Base-by-base conservation (phyloP, 2,888 invertebrate genomes). In the Macaria notata region DNA sequence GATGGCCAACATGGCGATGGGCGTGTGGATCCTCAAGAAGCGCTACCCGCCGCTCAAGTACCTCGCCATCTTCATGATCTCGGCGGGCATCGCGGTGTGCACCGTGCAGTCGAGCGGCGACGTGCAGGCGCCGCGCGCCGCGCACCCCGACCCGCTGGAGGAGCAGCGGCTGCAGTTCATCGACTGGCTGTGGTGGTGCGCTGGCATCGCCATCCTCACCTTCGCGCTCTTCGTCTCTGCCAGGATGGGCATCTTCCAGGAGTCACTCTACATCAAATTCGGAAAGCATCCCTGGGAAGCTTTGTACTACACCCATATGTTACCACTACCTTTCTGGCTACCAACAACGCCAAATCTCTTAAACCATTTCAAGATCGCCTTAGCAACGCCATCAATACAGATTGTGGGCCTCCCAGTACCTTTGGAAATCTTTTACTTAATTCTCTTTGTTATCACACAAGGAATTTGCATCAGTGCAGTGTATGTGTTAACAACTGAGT, bases 1-100 rank as follows among this genome's bases (percentile, higher is more conserved):
- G 36, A 97, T 99, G 92, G 98, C 99, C 0, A 99, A 98, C 83
- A 96, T 99, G 95, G 93, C 98, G 39, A 96, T 99, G 94, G 98
- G 98, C 9, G 96, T 98, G 38, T 92, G 98, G 70, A 95, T 99
- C 61, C 84, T 98, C 43, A 96, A 97, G 71, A 97, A 96, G 76
- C 92, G 92, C 49, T 99, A 99, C 75, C 92, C 94, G 2, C 84
- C 94, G 2, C 93, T 95, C 38, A 99, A 99, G 83, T 99, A 98
- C 84, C 61, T 98, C 6, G 97, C 99, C 0, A 97, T 99, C 6
- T 85, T 95, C 5, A 96, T 99, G 94, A 98, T 99, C 73, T 97
- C 98, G 0, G 76, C 94, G 9, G 99, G 99, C 4, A 98, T 99
- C 56, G 93, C 95, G 0, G 92, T 98, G 8, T 98, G 98, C 79